Evolutionary conservation across 64 coral and sea anemone genomes (phyloP).

Genomic region (Montipora foliosa): DNA sequence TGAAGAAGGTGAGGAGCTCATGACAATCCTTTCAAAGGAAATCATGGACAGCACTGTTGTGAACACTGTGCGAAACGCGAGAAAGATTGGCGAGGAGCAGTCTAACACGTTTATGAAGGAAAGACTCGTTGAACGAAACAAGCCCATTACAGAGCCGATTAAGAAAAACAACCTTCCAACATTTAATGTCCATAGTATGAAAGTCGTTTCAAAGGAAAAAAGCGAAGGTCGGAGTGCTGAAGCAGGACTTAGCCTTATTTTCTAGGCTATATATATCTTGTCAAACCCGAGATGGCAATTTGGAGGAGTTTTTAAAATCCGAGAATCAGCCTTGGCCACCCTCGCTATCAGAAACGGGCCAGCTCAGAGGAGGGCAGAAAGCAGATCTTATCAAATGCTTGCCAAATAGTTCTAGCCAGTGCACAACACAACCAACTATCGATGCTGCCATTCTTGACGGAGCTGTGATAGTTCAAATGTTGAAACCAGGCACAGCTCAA

Average conservation of each 20-base stretch:
- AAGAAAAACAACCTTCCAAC: constrained; percentile 32
- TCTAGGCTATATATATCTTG: constrained; percentile 3
- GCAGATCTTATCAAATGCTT: constrained; percentile 52
- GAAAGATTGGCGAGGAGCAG: constrained; percentile 18
- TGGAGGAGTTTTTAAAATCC: constrained; percentile 21
- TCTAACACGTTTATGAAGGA: background rate
- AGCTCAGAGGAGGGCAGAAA: constrained; percentile 67
- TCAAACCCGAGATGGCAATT: constrained; percentile 18
- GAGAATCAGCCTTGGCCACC: constrained; percentile 65
- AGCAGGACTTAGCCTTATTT: constrained; percentile 35
- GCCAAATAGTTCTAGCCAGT: constrained; percentile 28
- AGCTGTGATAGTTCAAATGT: constrained; percentile 62
- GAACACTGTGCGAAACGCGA: background rate
- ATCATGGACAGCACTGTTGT: constrained; percentile 25
- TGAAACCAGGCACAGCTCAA: constrained; percentile 39
- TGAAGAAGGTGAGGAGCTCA: background rate
- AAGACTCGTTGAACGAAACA: background rate
- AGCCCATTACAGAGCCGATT: constrained; percentile 14
- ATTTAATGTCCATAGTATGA: background rate
- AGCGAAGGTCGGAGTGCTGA: constrained; percentile 20
- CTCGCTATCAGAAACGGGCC: constrained; percentile 38
- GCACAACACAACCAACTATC: background rate
- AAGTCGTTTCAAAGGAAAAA: constrained; percentile 14
- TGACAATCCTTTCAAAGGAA: constrained; percentile 31
- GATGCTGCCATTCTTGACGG: constrained; percentile 62